Percentiles rank a stretch among this genome's conserved stretches.
Conservation (phyloP, 2,113 vertebrate species). For the Hassar affinis region DNA sequence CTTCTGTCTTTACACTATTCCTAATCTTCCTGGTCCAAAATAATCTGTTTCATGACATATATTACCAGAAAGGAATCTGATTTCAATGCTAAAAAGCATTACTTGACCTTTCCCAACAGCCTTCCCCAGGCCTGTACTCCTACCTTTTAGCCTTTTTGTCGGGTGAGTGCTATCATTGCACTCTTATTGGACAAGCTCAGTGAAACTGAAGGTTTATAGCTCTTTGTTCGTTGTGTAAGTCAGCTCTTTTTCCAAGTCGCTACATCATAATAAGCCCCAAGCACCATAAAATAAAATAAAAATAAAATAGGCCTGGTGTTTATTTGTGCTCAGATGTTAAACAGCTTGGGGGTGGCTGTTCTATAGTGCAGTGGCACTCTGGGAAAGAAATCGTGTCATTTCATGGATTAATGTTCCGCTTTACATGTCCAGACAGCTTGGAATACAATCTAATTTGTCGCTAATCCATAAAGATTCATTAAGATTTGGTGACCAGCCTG, state of each 20-base stretch:
- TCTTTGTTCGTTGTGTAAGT: constrained; percentile 19
- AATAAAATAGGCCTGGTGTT: constrained; percentile 46
- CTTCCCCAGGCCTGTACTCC: neutral
- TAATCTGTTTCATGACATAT: neutral
- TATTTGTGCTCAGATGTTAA: constrained; percentile 60
- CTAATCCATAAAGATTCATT: neutral
- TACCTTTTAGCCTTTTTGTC: constrained; percentile 1
- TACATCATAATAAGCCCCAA: constrained; percentile 23
- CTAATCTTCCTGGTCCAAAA: too few species aligned
- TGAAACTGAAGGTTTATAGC: constrained; percentile 2
- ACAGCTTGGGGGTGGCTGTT: constrained; percentile 49
- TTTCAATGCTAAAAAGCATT: neutral
- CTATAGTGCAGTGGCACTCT: constrained; percentile 35
- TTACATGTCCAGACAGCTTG: neutral
- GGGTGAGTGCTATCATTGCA: neutral
- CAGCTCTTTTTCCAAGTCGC: constrained; percentile 22
- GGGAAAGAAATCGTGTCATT: neutral
- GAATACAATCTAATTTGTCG: neutral
- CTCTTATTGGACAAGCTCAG: constrained; percentile 27
- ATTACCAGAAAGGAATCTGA: neutral
- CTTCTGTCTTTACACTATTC: too few species aligned
- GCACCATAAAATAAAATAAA: constrained; percentile 35
- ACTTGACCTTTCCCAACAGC: neutral
- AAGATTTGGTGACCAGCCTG: neutral
- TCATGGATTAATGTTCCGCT: neutral